A percentile compares a stretch with the other conserved stretches of the same genome.
Evolutionary conservation across 2,888 invertebrate species (phyloP).

Genomic region (Andrena marginata): DNA sequence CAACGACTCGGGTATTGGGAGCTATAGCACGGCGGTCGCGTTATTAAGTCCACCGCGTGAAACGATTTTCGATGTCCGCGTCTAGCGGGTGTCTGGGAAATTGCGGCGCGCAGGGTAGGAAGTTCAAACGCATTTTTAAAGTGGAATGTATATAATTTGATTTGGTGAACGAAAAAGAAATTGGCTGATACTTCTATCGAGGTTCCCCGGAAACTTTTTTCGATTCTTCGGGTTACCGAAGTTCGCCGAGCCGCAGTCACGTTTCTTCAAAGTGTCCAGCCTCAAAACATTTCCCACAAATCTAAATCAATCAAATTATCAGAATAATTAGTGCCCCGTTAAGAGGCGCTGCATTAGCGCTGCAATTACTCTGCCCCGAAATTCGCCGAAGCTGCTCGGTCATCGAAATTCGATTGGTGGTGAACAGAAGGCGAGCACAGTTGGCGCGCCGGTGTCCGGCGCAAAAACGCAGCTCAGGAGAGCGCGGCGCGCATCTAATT

Average conservation of each 20-base stretch:
- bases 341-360: conserved; percentile 20
- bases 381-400: background rate
- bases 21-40: conserved; percentile 15
- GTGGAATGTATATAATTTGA: no score
- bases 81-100: background rate
- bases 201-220: no score
- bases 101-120: no score
- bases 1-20: conserved; percentile 10
- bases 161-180: no score
- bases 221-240: no score
- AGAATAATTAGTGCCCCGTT: conserved; percentile 8
- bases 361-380: conserved; percentile 36
- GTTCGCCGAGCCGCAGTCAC: no score
- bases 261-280: no score
- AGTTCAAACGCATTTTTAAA: no score
- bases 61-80: conserved; percentile 26
- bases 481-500: conserved; percentile 50
- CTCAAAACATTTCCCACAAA: no score
- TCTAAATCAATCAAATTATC: background rate
- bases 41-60: conserved; percentile 16
- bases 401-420: conserved; percentile 20
- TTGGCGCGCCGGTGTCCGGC: background rate
- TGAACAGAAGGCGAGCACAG: background rate
- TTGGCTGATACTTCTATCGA: no score
- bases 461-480: conserved; percentile 39